Evolutionary conservation across 30 jellyfish, hydroid and myxozoan species (phyloP).

Genomic region (Nemopilema nomurai): DNA sequence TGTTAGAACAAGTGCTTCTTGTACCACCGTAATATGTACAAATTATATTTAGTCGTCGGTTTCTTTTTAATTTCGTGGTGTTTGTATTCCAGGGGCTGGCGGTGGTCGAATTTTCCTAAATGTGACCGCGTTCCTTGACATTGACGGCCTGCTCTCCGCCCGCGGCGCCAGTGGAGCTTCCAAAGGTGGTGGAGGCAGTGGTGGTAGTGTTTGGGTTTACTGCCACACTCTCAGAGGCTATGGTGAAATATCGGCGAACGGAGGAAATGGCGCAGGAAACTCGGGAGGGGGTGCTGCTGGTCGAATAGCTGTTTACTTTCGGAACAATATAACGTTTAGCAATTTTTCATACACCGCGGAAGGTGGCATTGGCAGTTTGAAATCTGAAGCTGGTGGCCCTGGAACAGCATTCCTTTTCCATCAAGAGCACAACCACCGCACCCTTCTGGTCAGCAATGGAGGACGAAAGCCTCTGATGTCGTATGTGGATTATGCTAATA

Average conservation of each 20-base stretch:
- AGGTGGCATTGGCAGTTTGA: slow-evolving; percentile 61
- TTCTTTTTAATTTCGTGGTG: neutral
- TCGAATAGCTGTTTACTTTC: slow-evolving; percentile 57
- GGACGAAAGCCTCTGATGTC: slow-evolving; percentile 52
- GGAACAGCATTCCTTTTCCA: slow-evolving; percentile 63
- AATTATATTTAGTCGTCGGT: neutral
- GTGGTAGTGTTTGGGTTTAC: slow-evolving; percentile 69
- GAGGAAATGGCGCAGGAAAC: slow-evolving; percentile 60
- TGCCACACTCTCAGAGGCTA: slow-evolving; percentile 70
- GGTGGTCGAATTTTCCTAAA: slow-evolving; percentile 70
- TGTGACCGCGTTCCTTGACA: slow-evolving; percentile 51
- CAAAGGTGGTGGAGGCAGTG: slow-evolving; percentile 76
- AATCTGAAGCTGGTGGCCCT: slow-evolving; percentile 68
- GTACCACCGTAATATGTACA: neutral
- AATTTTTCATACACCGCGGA: slow-evolving; percentile 55
- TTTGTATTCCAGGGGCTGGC: slow-evolving; percentile 52
- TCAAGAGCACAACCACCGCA: slow-evolving; percentile 59
- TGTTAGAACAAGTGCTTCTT: too few relatives aligned
- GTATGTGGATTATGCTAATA: slow-evolving; percentile 49
- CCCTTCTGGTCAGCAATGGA: slow-evolving; percentile 51
- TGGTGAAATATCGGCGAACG: slow-evolving; percentile 62
- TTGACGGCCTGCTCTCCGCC: slow-evolving; percentile 65
- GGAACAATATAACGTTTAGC: slow-evolving; percentile 57
- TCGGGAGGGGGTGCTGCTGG: slow-evolving; percentile 80
- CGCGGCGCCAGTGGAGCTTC: slow-evolving; percentile 56